Base-by-base conservation (phyloP, 1,140 invertebrate genomes). In the Drosophila repleta region DNA sequence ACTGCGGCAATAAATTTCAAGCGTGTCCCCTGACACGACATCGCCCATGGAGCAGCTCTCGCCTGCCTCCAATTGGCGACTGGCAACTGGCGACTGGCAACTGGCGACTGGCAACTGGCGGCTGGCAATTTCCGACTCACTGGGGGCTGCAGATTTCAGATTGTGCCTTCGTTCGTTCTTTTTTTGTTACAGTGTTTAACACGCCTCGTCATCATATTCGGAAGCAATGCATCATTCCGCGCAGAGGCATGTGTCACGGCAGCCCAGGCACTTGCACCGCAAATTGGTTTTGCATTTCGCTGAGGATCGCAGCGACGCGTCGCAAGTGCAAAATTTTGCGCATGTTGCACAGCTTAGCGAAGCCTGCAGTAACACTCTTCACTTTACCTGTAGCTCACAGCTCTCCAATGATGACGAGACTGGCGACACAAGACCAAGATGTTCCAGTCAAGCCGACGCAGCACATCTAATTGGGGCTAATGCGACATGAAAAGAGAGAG, bases 181-280 rank as follows among this genome's bases (percentile, higher is more conserved):
- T 57, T 48, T 46, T 62, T 57, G 64, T 37, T 63, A 39, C 48
- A 55, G 32, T 71, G 65, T 72, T 83, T 87, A 87, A 88, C 83
- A 70, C 83, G 83, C 84, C 84, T 69, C 83, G 83, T 88, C 83
- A 88, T 88, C 83, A 88, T 88, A 88, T 88, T 88, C 83, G 83
- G 83, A 88, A 88, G 83, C 83, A 88, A 88, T 88, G 74, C 83
- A 88, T 88, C 83, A 88, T 88, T 83, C 76, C n/a, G 57, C n/a
- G 57, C 55, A 65, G 49, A 46, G 67, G 83, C 79, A 87, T 88
- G 84, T 76, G 79, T 88, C 83, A 83, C 79, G 76, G 76, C 83
- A 83, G 68, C 82, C 71, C 35, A 79, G 83, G 85, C 83, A 88
- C 79, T 87, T 88, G 83, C 83, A 41, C 4, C 83, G 65, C 83